Conservation (phyloP, 1,140 invertebrate species). For the Saccostrea glomerata region DNA sequence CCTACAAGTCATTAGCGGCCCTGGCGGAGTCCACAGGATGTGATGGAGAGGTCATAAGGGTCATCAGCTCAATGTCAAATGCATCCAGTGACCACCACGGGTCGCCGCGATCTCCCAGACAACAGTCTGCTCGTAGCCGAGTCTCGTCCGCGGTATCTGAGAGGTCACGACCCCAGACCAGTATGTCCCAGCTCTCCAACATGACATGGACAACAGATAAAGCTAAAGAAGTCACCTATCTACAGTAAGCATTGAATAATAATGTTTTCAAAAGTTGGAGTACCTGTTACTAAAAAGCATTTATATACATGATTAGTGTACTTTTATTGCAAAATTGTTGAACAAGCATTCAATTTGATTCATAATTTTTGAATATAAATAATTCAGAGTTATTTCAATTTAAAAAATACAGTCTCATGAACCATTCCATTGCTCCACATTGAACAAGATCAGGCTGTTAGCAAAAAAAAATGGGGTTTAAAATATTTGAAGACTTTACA, state of each 20-base stretch:
- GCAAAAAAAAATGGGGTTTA: no score
- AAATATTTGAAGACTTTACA: no score
- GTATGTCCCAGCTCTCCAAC: slow-evolving; percentile 73
- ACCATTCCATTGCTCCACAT: no score
- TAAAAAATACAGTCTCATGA: no score
- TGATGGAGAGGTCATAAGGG: slow-evolving; percentile 71
- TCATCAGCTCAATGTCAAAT: slow-evolving; percentile 67
- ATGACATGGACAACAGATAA: slow-evolving; percentile 74
- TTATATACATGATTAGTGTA: no score
- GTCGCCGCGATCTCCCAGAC: slow-evolving; percentile 47
- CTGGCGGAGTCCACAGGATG: slow-evolving; percentile 76
- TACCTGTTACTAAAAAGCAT: no score
- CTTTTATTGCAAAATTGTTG: no score
- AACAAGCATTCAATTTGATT: no score
- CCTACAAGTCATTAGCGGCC: slow-evolving; percentile 70
- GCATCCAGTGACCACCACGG: slow-evolving; percentile 55
- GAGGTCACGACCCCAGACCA: slow-evolving; percentile 63
- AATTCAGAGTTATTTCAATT: no score
- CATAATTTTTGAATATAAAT: no score
- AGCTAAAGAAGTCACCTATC: slow-evolving; percentile 67
- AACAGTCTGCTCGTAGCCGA: slow-evolving; percentile 49
- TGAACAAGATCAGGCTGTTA: no score
- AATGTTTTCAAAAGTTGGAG: no score
- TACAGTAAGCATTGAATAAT: slow-evolving; percentile 69
- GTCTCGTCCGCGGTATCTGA: slow-evolving; percentile 45